Percentiles rank a stretch among this genome's conserved stretches.
These are phyloP conservation scores for Sarcophaga carnaria DNA, from an alignment of 2,888 invertebrate species.

Conservation along the genomic window DNA sequence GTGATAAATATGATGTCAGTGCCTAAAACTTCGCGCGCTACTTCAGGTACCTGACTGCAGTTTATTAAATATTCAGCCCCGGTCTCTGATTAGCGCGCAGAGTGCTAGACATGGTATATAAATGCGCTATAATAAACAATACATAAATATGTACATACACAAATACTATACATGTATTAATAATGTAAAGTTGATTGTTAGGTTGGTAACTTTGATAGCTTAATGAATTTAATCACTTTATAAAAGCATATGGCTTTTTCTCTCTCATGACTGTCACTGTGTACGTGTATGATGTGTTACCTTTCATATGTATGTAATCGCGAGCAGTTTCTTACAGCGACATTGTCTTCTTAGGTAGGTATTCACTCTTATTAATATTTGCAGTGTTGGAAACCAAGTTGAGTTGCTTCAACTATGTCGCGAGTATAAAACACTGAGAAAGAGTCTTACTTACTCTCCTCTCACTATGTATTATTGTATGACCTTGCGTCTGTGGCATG, in stretches of 20 bases:
- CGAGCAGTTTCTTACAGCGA: no score
- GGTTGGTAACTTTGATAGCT: not conserved
- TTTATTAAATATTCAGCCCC: conserved; percentile 85
- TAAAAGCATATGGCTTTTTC: no score
- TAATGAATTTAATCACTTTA: no score
- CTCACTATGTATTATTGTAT: conserved; percentile 71
- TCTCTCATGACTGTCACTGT: no score
- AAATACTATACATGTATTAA: conserved; percentile 1
- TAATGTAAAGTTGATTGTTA: not conserved
- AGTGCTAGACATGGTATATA: conserved; percentile 80
- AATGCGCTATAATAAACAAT: conserved; percentile 36
- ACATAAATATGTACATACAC: conserved; percentile 1
- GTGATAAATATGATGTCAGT: conserved; percentile 77
- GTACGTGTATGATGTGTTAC: no score
- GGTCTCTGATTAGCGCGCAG: conserved; percentile 95
- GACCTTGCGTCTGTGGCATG: conserved; percentile 79
- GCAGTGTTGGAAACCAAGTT: not conserved
- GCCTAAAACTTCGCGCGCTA: conserved; percentile 93
- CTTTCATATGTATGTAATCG: no score
- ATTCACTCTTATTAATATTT: no score
- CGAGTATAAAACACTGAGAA: not conserved
- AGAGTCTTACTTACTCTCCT: conserved; percentile 6
- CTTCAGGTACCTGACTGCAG: conserved; percentile 98
- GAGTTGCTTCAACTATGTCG: not conserved
- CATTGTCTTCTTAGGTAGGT: no score